Evolutionary conservation across 2,888 invertebrate genomes (phyloP).

Genomic region (Idaea straminata): DNA sequence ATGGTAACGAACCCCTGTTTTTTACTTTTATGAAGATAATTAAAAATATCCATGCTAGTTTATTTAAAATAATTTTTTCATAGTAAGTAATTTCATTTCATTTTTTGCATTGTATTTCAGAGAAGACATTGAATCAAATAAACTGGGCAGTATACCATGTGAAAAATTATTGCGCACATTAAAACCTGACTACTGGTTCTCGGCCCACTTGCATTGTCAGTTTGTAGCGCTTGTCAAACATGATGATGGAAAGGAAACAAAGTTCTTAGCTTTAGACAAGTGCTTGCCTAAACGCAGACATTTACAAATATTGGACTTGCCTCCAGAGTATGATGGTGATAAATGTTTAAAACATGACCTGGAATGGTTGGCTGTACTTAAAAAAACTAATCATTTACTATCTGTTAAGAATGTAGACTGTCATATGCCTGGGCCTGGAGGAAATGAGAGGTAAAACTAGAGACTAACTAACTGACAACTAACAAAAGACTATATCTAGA

Average conservation of each 20-base stretch:
- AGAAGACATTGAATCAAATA: conserved; percentile 89
- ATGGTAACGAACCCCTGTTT: too few species aligned
- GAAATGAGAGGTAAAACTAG: conserved; percentile 80
- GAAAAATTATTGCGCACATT: conserved; percentile 89
- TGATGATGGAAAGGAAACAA: conserved; percentile 79
- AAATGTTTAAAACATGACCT: conserved; percentile 87
- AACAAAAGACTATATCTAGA: conserved; percentile 8
- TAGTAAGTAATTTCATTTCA: neutral
- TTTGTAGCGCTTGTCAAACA: conserved; percentile 94
- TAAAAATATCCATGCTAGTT: too few species aligned
- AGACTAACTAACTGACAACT: neutral
- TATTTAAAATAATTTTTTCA: neutral
- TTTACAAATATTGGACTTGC: conserved; percentile 89
- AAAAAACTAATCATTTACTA: conserved; percentile 92
- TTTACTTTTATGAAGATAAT: conserved; percentile 4
- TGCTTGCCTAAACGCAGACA: conserved; percentile 94
- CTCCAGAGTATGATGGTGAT: conserved; percentile 75
- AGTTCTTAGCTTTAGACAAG: conserved; percentile 97
- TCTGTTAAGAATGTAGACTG: conserved; percentile 84
- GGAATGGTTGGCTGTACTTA: conserved; percentile 96
- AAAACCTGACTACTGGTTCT: conserved; percentile 96
- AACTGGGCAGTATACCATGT: conserved; percentile 92
- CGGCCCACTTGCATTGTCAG: conserved; percentile 98
- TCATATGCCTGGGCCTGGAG: conserved; percentile 91
- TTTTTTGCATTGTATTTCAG: conserved; percentile 61